phyloP scores from a whole-genome alignment of 2,888 invertebrate species.

The Drosophila kuntzei region DNA sequence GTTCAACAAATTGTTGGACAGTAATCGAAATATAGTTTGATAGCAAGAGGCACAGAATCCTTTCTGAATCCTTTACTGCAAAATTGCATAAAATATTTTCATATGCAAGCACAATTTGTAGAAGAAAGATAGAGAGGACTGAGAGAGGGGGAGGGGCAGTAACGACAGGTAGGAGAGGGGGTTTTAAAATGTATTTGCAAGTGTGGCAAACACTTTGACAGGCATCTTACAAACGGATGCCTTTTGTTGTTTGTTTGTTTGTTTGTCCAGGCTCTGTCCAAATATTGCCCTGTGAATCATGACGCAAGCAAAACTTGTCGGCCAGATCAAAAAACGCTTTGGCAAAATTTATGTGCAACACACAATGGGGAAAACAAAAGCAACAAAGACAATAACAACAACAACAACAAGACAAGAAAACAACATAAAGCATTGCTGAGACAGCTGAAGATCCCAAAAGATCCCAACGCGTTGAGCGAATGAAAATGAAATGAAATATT shows the following conservation, averaged over 20 bases:
- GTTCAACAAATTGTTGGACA: constrained; percentile 54
- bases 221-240: constrained; percentile 25
- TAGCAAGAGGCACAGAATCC: neutral
- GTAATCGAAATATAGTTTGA: constrained; percentile 56
- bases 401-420: constrained; percentile 19
- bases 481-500: constrained; percentile 76
- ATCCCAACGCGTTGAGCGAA: constrained; percentile 38
- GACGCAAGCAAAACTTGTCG: constrained; percentile 59
- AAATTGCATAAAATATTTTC: constrained; percentile 69
- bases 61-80: constrained; percentile 40
- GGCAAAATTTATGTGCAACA: constrained; percentile 47
- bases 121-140: neutral
- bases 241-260: constrained; percentile 33
- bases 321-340: constrained; percentile 54
- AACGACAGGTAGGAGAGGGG: constrained; percentile 28
- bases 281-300: constrained; percentile 48
- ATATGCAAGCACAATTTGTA: constrained; percentile 13
- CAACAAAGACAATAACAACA: constrained; percentile 35
- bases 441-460: constrained; percentile 29
- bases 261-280: constrained; percentile 49
- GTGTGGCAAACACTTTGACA: constrained; percentile 52
- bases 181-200: constrained; percentile 21
- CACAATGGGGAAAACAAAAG: constrained; percentile 35
- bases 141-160: no score
- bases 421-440: constrained; percentile 51